Evolutionary conservation across 2,113 vertebrate genomes (phyloP), one percentile per base, ranked within the genome.

Genomic region (Geococcyx californianus): DNA sequence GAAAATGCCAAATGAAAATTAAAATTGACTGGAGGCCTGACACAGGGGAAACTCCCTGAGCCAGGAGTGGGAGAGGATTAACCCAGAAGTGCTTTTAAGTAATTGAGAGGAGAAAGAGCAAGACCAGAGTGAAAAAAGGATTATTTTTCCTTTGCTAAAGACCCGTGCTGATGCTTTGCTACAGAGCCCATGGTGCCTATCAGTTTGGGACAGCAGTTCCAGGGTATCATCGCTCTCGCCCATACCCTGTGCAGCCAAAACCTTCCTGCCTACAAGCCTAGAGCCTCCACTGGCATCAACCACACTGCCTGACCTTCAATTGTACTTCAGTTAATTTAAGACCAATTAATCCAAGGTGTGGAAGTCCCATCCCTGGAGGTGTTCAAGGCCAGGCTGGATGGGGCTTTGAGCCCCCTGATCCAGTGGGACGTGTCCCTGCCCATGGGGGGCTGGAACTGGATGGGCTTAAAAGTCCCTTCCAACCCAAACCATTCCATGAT

Each of bases 1-100:
- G 77, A 55, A 93, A 94, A 75, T n/a, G 77, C 87, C 76, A 92
- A 93, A 94, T 36, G 92, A 92, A 94, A 89, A 96, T 80, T 63
- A 84, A 66, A 84, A 91, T 36, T 64, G 90, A 8, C 45, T 94
- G 78, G 84, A 94, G 54, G 90, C 83, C 85, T 1, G 0, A 10
- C 1, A 47, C 59, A 83, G 42, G 33, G 67, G 69, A 45, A 59
- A 34, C 14, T 92, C 52, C 64, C 62, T 10, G 56, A 83, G 87
- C 74, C 66, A 89, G 87, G 29, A 81, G 16, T 15, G 42, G 54
- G 54, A 89, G 76, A 68, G 19, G n/a, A 94, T 52, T 17, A 44
- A 11, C 25, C 21, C 55, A 64, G 77, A 52, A 67, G 19, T 63
- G 69, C 23, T 84, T 94, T 77, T 36, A 84, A 86, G 44, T 82